A percentile compares a stretch with the other conserved stretches of the same genome.
Evolutionary conservation across 2,113 vertebrate genomes (phyloP).

Genomic region (Holacanthus passer): DNA sequence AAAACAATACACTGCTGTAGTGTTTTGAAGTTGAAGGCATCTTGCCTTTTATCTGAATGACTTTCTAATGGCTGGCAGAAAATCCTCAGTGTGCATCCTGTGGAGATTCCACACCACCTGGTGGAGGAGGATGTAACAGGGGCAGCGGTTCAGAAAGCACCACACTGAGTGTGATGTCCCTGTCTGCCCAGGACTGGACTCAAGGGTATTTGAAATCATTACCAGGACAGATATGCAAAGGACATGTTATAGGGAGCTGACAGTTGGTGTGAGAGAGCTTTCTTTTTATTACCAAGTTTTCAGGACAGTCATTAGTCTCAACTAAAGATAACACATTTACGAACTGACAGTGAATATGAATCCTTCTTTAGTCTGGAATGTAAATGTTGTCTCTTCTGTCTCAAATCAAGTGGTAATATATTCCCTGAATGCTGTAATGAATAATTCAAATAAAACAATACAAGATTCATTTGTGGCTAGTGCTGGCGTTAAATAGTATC

Average conservation of each 20-base stretch:
- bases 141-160: not conserved
- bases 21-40: not conserved
- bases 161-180: not conserved
- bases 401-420: conserved; percentile 1
- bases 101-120: conserved; percentile 53
- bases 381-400: not conserved
- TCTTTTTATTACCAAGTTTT: not conserved
- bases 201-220: not conserved
- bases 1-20: not conserved
- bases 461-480: not conserved
- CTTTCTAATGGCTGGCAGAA: not conserved
- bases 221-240: not conserved
- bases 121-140: conserved; percentile 39
- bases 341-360: not conserved
- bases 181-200: not conserved
- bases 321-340: not conserved
- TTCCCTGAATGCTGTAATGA: not conserved
- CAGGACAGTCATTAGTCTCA: not conserved
- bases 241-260: too few relatives aligned
- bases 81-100: conserved; percentile 10
- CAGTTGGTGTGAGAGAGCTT: not conserved
- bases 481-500: not conserved
- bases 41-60: not conserved
- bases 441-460: not conserved
- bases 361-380: not conserved